Conservation (phyloP, 2,113 vertebrate species). For the Serranochromis macrocephalus region DNA sequence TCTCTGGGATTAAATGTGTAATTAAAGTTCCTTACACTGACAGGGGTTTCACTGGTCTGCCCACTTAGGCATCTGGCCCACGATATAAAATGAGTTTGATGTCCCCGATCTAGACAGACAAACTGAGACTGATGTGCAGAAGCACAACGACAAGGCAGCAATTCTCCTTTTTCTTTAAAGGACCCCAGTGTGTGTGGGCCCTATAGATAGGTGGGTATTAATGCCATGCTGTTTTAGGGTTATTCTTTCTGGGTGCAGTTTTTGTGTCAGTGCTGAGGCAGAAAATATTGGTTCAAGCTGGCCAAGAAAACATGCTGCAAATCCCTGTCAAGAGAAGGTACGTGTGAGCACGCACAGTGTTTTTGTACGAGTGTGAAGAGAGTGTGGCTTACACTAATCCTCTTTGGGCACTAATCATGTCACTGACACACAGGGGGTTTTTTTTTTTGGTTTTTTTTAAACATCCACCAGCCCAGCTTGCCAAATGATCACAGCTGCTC, state of each 20-base stretch:
- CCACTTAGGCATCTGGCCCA: not conserved
- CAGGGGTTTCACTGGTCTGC: not conserved
- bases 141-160: not conserved
- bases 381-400: slow-evolving; percentile 42
- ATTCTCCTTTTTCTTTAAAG: not conserved
- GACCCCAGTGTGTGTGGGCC: not conserved
- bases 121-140: not conserved
- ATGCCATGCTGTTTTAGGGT: not conserved
- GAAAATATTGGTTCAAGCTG: not conserved
- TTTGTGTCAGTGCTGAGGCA: not conserved
- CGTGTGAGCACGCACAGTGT: not conserved
- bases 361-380: not conserved
- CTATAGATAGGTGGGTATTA: not conserved
- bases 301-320: not conserved
- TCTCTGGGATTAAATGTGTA: not conserved
- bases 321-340: not conserved
- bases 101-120: not conserved
- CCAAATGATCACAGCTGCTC: not conserved
- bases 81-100: not conserved
- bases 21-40: not conserved
- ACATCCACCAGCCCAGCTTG: not conserved
- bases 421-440: not conserved
- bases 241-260: not conserved
- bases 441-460: not conserved
- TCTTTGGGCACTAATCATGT: slow-evolving; percentile 18